Evolutionary conservation across 2,113 vertebrate species (phyloP), one percentile per base, ranked within the genome.

Genomic region (Neolamprologus falcicula): DNA sequence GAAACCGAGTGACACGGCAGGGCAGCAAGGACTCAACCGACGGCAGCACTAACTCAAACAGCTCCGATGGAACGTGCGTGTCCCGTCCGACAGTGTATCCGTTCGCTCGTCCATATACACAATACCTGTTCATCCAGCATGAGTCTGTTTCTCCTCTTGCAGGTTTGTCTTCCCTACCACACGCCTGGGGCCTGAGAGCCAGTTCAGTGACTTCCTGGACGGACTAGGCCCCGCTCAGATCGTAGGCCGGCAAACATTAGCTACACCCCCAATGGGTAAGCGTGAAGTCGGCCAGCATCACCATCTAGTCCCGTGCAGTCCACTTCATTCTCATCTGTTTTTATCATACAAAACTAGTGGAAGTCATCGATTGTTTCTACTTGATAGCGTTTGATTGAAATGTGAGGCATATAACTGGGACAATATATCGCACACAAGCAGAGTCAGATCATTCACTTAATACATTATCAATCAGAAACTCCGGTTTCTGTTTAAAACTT

Each of bases 31-130:
- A 99, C 47, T 99, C 99, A 26, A 99, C 99, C 0, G 98, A 99
- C 1, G 98, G 98, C 89, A 99, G 99, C 96, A 99, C 98, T 93
- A 99, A 99, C 96, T 99, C 98, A 91, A 99, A 98, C 96, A 99
- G 98, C 97, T 99, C 98, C 0, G 99, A 99, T 1, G 98, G 98
- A 97, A 98, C 97, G 99, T 99, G 96, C 96, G 98, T 97, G 21
- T 52, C 40, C 35, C 7, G 2, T 11, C 53, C 31, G 8, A 10
- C 24, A n/a, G 2, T 7, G 14, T 63, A 6, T 82, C 61, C 28
- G 7, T 55, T 13, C 12, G 8, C 63, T 57, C 19, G 42, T 73
- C 53, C 13, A 24, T 45, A 19, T 54, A 10, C 47, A 6, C 12
- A 21, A 13, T 11, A 28, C 7, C 5, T 31, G 45, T 50, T 33